Conservation (phyloP, 1,140 invertebrate species). For the Dryas iulia region DNA sequence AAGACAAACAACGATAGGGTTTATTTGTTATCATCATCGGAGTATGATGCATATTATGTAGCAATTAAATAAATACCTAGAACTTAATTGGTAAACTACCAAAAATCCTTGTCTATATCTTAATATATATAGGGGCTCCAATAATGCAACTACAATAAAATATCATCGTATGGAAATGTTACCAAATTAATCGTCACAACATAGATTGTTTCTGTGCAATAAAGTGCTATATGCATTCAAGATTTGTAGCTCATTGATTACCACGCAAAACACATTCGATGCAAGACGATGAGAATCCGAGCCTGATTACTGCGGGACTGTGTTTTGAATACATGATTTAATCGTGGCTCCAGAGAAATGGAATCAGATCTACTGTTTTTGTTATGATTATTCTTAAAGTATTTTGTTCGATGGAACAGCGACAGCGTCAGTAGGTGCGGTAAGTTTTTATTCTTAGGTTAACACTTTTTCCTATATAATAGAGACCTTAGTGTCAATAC, state of each 20-base stretch:
- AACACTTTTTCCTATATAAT: too few species aligned
- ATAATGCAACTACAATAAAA: not conserved
- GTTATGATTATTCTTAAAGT: not conserved
- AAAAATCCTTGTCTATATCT: too few species aligned
- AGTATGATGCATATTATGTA: too few species aligned
- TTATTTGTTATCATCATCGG: too few species aligned
- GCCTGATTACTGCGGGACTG: conserved; percentile 46
- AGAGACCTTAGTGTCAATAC: too few species aligned
- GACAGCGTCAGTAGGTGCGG: too few species aligned
- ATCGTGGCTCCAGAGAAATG: conserved; percentile 12
- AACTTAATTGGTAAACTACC: too few species aligned
- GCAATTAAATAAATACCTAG: too few species aligned
- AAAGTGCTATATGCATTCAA: not conserved
- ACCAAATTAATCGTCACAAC: not conserved
- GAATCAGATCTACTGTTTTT: not conserved
- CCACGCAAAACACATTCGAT: conserved; percentile 51
- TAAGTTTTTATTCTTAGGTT: too few species aligned
- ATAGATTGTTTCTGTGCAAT: not conserved
- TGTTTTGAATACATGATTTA: conserved; percentile 40
- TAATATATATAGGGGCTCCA: not conserved
- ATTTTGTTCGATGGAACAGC: not conserved
- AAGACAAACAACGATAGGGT: too few species aligned
- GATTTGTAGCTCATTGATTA: conserved; percentile 27
- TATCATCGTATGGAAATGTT: not conserved
- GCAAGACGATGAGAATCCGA: conserved; percentile 51